These are phyloP conservation scores for Nomada fucata DNA, from an alignment of 2,888 invertebrate species.

Conservation along the genomic window DNA sequence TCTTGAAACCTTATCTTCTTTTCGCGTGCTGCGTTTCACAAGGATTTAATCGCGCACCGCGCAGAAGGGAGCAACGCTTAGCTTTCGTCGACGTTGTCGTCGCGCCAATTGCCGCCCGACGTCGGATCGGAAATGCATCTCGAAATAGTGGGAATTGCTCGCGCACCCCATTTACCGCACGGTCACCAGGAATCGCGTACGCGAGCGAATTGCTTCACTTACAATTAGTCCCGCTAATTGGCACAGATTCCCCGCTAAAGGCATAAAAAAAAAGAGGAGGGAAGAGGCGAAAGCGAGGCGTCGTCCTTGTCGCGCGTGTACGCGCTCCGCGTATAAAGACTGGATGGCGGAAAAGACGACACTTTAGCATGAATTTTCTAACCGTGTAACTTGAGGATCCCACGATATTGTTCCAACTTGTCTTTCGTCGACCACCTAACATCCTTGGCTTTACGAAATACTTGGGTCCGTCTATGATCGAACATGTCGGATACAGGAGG, in stretches of 20 bases:
- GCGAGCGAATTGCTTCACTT: neutral
- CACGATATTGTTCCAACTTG: slow-evolving; percentile 88
- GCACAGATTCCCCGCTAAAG: too few species aligned
- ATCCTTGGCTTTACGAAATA: slow-evolving; percentile 87
- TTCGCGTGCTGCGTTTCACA: slow-evolving; percentile 85
- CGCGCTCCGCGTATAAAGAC: neutral
- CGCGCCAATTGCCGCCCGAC: too few species aligned
- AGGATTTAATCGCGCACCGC: neutral
- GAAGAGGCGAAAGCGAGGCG: too few species aligned
- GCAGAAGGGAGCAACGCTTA: too few species aligned
- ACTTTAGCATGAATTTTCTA: slow-evolving; percentile 19
- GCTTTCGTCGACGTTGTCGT: too few species aligned
- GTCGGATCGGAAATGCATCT: too few species aligned
- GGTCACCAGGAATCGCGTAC: too few species aligned
- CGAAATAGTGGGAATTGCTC: too few species aligned
- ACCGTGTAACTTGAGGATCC: slow-evolving; percentile 88
- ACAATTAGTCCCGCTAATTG: too few species aligned
- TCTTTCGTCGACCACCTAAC: slow-evolving; percentile 88
- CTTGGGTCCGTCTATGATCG: slow-evolving; percentile 79
- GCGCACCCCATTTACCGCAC: too few species aligned
- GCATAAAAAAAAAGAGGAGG: neutral
- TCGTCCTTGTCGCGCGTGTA: neutral
- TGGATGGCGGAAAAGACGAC: too few species aligned
- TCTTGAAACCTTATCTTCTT: slow-evolving; percentile 87
- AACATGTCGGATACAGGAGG: slow-evolving; percentile 57